Conservation (phyloP, 1,140 invertebrate species). For the Calycopis cecrops region DNA sequence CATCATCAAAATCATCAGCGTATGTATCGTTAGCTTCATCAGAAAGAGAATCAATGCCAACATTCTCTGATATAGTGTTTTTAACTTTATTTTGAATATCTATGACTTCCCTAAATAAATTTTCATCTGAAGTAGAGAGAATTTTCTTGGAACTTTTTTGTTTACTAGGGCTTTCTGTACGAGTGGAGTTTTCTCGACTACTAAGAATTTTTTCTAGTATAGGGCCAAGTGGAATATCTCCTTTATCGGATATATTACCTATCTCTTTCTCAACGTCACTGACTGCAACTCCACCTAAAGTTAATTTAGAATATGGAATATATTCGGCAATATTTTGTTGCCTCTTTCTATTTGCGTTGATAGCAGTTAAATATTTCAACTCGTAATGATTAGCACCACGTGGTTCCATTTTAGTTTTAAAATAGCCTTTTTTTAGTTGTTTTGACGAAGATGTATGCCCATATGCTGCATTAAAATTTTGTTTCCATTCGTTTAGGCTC, state of each 20-base stretch:
- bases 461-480: conserved; percentile 53
- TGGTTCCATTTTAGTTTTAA: conserved; percentile 29
- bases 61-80: conserved; percentile 38
- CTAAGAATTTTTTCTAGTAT: conserved; percentile 57
- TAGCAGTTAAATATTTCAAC: conserved; percentile 22
- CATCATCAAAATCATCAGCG: conserved; percentile 68
- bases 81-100: conserved; percentile 52
- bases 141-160: conserved; percentile 35
- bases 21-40: conserved; percentile 39
- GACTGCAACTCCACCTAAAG: conserved; percentile 59
- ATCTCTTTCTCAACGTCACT: conserved; percentile 64
- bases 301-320: conserved; percentile 70
- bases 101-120: conserved; percentile 59
- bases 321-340: conserved; percentile 55
- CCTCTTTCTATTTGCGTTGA: conserved; percentile 22
- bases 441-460: conserved; percentile 32
- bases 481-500: conserved; percentile 50
- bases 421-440: conserved; percentile 7
- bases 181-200: conserved; percentile 50
- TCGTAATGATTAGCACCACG: conserved; percentile 19
- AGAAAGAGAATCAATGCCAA: conserved; percentile 17
- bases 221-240: conserved; percentile 47
- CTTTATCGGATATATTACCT: conserved; percentile 42
- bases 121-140: conserved; percentile 60
- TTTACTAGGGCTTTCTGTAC: conserved; percentile 34